phyloP scores from a whole-genome alignment of 2,888 invertebrate species.

The Caenorhabditis sinica region DNA sequence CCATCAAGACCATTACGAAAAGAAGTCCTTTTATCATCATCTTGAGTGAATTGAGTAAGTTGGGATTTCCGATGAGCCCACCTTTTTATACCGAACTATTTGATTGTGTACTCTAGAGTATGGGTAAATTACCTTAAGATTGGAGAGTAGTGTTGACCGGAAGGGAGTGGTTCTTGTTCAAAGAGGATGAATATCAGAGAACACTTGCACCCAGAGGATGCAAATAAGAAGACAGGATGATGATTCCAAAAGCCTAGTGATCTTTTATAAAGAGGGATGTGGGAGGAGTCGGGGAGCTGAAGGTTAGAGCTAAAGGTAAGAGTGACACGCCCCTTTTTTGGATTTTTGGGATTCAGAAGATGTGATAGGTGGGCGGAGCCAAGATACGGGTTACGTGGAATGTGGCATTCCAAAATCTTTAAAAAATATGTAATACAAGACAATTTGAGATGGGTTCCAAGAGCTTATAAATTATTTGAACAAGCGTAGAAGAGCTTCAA shows the following conservation, averaged over 20 bases:
- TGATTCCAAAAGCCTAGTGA: not conserved
- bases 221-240: not conserved
- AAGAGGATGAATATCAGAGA: not conserved
- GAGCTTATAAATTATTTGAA: too few species aligned
- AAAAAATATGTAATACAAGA: too few species aligned
- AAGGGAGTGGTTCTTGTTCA: not conserved
- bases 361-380: not conserved
- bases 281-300: too few species aligned
- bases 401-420: too few species aligned
- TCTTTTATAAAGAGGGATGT: not conserved
- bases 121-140: not conserved
- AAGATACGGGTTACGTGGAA: too few species aligned
- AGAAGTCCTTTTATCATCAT: not conserved
- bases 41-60: not conserved
- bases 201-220: not conserved
- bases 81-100: not conserved
- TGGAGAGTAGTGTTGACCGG: slow-evolving; percentile 2
- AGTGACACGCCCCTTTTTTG: too few species aligned
- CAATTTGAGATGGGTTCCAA: too few species aligned
- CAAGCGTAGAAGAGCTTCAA: too few species aligned
- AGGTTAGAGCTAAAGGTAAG: too few species aligned
- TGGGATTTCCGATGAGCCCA: not conserved
- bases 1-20: not conserved
- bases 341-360: too few species aligned
- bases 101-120: slow-evolving; percentile 1